Base-by-base conservation (phyloP, 1,140 invertebrate species). In the Leptopilina clavipes region DNA sequence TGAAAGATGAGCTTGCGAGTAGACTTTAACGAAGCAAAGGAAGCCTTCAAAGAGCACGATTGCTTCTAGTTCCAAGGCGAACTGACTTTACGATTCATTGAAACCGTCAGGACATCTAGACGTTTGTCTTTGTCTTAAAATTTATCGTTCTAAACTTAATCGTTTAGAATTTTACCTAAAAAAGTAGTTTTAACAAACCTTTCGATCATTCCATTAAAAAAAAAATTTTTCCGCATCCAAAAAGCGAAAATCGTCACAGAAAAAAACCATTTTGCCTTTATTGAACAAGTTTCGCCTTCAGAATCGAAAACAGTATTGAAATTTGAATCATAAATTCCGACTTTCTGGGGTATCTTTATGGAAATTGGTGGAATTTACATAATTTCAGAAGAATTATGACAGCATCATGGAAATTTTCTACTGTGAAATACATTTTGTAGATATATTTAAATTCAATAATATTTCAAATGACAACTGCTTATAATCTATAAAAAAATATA, bases 281-380 rank as follows among this genome's bases (percentile, higher is more conserved):
- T 40, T 40, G 37, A 40, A 8, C 3, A 8, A 48, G 8, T 8
- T 17, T 52, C 17, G n/a, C 0, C 14, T 52, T 52, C n/a, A 17
- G n/a, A 52, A 52, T 52, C 48, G 48, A 52, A 52, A 52, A 52
- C 14, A 52, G 48, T 52, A 52, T 52, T 52, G 48, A 52, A 52
- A 52, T 52, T 52, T 52, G 48, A 52, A 52, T 52, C 48, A 52
- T 52, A 52, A 52, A 52, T 52, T 52, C 48, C 17, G 14, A 52
- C 48, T 52, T 17, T 52, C 48, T n/a, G 48, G n/a, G 48, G 17
- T 17, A 52, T 52, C 48, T 52, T 12, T 52, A 52, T 52, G 48
- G 48, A 52, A 52, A 52, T 52, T 52, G 48, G n/a, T 17, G 14
- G 17, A 52, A 52, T 52, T 52, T 52, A 52, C 48, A 52, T 52